Percentiles rank a stretch among this genome's conserved stretches.
Conservation (phyloP, 2,113 vertebrate species). For the Clarias gariepinus region DNA sequence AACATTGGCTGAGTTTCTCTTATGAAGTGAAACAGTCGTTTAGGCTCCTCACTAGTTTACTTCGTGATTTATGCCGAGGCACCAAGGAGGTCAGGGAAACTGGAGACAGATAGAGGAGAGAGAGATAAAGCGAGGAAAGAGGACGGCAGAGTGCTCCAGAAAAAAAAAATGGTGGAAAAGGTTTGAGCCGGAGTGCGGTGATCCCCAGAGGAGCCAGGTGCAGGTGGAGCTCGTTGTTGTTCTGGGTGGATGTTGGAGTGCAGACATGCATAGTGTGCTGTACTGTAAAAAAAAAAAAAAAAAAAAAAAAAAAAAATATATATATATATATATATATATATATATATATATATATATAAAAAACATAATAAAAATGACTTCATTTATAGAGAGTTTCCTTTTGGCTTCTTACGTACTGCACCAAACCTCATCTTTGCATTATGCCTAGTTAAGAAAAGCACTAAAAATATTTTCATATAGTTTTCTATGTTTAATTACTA, state of each 20-base stretch:
- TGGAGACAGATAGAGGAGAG: constrained; percentile 28
- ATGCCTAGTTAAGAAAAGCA: neutral
- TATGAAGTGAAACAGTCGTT: constrained; percentile 27
- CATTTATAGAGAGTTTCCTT: neutral
- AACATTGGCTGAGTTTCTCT: constrained; percentile 13
- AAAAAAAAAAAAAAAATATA: too few species aligned
- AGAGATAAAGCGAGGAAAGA: constrained; percentile 12
- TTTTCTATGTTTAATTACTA: neutral
- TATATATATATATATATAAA: too few species aligned
- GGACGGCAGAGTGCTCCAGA: constrained; percentile 41
- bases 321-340: too few species aligned
- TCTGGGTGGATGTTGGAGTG: neutral
- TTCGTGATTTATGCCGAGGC: constrained; percentile 44
- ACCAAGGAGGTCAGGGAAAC: constrained; percentile 34
- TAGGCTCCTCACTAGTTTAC: constrained; percentile 24
- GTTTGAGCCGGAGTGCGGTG: constrained; percentile 11
- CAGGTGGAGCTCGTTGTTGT: constrained; percentile 36
- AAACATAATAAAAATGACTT: neutral
- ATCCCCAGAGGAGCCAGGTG: constrained; percentile 25
- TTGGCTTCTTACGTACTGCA: neutral
- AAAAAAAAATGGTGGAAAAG: constrained; percentile 25
- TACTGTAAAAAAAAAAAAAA: too few species aligned
- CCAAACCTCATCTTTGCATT: neutral
- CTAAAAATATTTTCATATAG: neutral
- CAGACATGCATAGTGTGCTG: too few species aligned